Base-by-base conservation (phyloP, 2,888 invertebrate species). In the Ophion costatus region DNA sequence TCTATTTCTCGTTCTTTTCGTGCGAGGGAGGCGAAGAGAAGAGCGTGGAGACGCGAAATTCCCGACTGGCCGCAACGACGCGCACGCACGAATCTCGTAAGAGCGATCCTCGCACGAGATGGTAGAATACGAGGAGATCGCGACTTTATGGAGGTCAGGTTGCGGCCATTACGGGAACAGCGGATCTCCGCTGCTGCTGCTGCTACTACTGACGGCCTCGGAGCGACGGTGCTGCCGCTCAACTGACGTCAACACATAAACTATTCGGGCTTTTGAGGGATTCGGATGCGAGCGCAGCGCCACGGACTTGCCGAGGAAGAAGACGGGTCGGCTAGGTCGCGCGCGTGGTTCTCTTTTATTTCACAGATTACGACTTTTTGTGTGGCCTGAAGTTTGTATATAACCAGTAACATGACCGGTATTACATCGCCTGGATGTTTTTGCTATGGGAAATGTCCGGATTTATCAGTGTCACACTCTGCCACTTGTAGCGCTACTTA, bases 131-230 rank as follows among this genome's bases (percentile, higher is more conserved):
- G 83, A 74, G 74, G 79, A 66, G 83, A 86, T 83, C 83, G 83
- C 81, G 29, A 78, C 78, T 76, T 51, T 80, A 87, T 83, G 87
- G 87, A 88, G 88, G 90, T 91, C 90, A 91, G 90, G 90, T 91
- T 88, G 90, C 91, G 86, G 91, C 91, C 91, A 91, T 91, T 90
- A 90, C 89, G 88, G 66, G 66, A 71, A 73, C 71, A 73, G 66
- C 73, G 33, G 80, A 71, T 69, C 59, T 61, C 45, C 66, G 24
- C 80, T 73, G 80, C 73, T 71, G 70, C 14, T 51, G 51, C 51
- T 51, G 51, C 51, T 51, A 17, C 51, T 51, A 51, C 51, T 73
- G 64, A 56, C 75, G 24, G 75, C 64, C 69, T 45, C 45, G 38
- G 59, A 17, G 77, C 80, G 80, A 80, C 57, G 38, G 80, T 73